A percentile compares a stretch with the other conserved stretches of the same genome.
phyloP scores from a whole-genome alignment of 2,888 invertebrate genomes.

The Cheilosia urbana region DNA sequence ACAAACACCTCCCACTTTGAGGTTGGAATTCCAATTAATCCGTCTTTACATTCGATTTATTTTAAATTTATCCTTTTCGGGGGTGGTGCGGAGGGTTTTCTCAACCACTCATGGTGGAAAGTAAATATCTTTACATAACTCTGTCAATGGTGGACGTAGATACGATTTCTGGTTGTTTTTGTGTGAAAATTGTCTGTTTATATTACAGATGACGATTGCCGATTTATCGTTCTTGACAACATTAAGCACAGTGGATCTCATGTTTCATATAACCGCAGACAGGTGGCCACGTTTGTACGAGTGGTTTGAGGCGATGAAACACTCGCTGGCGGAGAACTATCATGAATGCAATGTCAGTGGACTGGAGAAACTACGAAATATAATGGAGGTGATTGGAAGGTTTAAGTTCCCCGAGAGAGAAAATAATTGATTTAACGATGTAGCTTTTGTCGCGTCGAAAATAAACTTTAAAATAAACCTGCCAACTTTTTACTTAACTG shows the following conservation, averaged over 20 bases:
- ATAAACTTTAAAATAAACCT: conserved; percentile 8
- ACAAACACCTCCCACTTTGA: conserved; percentile 1
- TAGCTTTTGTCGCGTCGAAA: not conserved
- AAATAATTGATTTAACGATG: conserved; percentile 29
- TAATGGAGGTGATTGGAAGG: conserved; percentile 79
- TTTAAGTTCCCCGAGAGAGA: conserved; percentile 79
- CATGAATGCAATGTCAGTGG: conserved; percentile 79
- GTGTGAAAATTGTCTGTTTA: conserved; percentile 3
- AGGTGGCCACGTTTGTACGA: conserved; percentile 81
- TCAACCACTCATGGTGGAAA: not conserved
- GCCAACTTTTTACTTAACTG: not conserved
- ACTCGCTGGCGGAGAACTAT: conserved; percentile 78
- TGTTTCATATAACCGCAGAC: conserved; percentile 82
- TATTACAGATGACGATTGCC: conserved; percentile 82
- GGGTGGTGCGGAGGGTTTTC: no score
- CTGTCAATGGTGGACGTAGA: conserved; percentile 2
- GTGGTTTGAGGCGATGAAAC: conserved; percentile 81
- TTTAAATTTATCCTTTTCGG: conserved; percentile 31
- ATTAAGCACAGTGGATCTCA: conserved; percentile 82
- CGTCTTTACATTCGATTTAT: conserved; percentile 45
- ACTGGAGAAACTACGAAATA: conserved; percentile 78
- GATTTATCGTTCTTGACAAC: conserved; percentile 84
- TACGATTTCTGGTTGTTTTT: not conserved
- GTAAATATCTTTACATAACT: conserved; percentile 5
- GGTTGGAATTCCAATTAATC: conserved; percentile 42